Percentiles rank a stretch among this genome's conserved stretches.
phyloP scores from a whole-genome alignment of 2,888 invertebrate genomes.

The Nyleta sp. region DNA sequence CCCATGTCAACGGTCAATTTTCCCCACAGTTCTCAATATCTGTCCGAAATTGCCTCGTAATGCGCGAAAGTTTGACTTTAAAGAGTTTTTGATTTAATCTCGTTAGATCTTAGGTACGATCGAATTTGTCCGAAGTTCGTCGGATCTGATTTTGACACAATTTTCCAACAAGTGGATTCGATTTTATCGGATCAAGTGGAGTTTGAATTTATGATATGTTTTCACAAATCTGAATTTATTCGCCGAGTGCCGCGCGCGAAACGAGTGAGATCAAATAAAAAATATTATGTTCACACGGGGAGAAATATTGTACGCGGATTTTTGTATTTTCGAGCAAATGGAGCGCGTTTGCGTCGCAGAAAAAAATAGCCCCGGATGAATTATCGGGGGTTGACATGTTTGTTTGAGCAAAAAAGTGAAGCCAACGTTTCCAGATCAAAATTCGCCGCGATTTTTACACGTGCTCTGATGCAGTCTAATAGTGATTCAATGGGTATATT shows the following conservation, averaged over 20 bases:
- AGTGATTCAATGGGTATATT: no score
- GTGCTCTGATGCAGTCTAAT: no score
- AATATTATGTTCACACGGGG: slow-evolving; percentile 49
- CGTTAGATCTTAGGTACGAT: slow-evolving; percentile 53
- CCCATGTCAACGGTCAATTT: no score
- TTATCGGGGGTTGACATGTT: slow-evolving; percentile 1
- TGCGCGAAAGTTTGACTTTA: slow-evolving; percentile 45
- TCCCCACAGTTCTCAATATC: no score
- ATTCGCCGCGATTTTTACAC: no score
- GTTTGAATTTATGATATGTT: slow-evolving; percentile 64
- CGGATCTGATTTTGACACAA: slow-evolving; percentile 61
- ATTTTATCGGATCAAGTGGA: slow-evolving; percentile 62
- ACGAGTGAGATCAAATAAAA: slow-evolving; percentile 56
- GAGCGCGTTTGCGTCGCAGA: not conserved
- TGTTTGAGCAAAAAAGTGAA: not conserved
- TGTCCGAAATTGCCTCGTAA: slow-evolving; percentile 28
- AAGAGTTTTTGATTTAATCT: slow-evolving; percentile 62
- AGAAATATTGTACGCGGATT: slow-evolving; percentile 48
- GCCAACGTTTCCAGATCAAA: no score
- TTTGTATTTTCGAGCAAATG: slow-evolving; percentile 32
- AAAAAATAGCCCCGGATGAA: slow-evolving; percentile 10
- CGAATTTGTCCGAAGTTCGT: slow-evolving; percentile 54
- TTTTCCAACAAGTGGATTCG: slow-evolving; percentile 61
- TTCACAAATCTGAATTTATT: slow-evolving; percentile 60
- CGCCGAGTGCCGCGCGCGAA: slow-evolving; percentile 13